These are phyloP conservation scores for Festucalex cinctus DNA, from an alignment of 2,113 vertebrate species.

Conservation along the genomic window DNA sequence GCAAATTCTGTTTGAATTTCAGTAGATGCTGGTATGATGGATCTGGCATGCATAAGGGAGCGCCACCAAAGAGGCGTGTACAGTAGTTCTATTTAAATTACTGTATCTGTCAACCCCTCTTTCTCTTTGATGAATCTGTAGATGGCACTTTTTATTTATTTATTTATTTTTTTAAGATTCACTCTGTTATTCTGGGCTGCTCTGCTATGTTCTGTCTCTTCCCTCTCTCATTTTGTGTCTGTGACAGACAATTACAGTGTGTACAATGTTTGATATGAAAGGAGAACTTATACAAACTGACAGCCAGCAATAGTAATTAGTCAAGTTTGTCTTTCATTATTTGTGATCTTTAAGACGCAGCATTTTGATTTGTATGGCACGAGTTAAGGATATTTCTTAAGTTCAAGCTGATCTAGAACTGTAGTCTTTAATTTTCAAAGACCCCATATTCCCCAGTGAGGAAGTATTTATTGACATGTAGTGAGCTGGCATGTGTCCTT, in stretches of 20 bases:
- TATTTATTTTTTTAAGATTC: background rate
- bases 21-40: too few relatives aligned
- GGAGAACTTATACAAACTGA: background rate
- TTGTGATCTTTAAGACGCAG: background rate
- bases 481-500: background rate
- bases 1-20: too few relatives aligned
- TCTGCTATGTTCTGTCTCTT: slow-evolving; percentile 1
- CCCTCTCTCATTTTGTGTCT: slow-evolving; percentile 1
- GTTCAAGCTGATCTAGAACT: background rate
- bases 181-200: slow-evolving; percentile 3
- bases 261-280: slow-evolving; percentile 4
- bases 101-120: background rate
- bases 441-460: background rate
- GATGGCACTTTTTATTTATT: background rate
- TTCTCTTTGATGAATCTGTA: background rate
- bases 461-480: background rate
- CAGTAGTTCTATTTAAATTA: slow-evolving; percentile 4
- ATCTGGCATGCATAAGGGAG: too few relatives aligned
- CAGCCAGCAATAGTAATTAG: slow-evolving; percentile 7
- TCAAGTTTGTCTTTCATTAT: slow-evolving; percentile 1
- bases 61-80: too few relatives aligned
- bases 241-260: slow-evolving; percentile 7
- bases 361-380: background rate
- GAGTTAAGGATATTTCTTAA: background rate
- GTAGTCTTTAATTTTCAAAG: slow-evolving; percentile 6